These are phyloP conservation scores for Epirrhoe tristata DNA, from an alignment of 2,888 invertebrate species.

Conservation along the genomic window DNA sequence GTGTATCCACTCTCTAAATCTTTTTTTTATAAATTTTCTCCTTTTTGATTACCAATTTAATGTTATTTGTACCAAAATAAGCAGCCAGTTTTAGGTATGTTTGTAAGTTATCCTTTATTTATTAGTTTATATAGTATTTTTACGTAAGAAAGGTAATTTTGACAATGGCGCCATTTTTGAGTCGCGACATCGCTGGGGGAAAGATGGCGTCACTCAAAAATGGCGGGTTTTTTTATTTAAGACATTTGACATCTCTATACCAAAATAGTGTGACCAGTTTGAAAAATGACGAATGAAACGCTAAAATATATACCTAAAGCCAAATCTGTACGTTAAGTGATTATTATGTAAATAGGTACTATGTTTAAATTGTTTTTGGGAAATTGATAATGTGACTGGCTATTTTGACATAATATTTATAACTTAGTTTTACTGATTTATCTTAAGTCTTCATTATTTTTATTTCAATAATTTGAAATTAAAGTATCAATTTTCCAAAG, in stretches of 20 bases:
- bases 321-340: constrained; percentile 56
- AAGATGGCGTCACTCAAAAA: constrained; percentile 23
- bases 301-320: constrained; percentile 52
- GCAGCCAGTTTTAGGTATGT: constrained; percentile 67
- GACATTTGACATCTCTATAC: constrained; percentile 60
- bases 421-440: background rate
- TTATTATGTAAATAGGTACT: constrained; percentile 45
- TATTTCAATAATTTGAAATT: background rate
- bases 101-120: constrained; percentile 40
- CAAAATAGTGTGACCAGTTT: constrained; percentile 76
- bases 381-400: constrained; percentile 18
- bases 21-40: background rate
- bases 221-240: constrained; percentile 34
- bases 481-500: constrained; percentile 12
- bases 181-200: constrained; percentile 1
- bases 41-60: constrained; percentile 53
- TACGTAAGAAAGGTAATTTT: constrained; percentile 15
- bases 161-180: constrained; percentile 17
- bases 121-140: constrained; percentile 27
- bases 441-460: background rate
- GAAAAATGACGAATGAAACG: constrained; percentile 32
- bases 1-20: background rate
- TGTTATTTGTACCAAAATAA: constrained; percentile 65
- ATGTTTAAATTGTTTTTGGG: constrained; percentile 29
- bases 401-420: background rate